Base-by-base conservation (phyloP, 2,888 invertebrate genomes). In the Ligdia adustata region DNA sequence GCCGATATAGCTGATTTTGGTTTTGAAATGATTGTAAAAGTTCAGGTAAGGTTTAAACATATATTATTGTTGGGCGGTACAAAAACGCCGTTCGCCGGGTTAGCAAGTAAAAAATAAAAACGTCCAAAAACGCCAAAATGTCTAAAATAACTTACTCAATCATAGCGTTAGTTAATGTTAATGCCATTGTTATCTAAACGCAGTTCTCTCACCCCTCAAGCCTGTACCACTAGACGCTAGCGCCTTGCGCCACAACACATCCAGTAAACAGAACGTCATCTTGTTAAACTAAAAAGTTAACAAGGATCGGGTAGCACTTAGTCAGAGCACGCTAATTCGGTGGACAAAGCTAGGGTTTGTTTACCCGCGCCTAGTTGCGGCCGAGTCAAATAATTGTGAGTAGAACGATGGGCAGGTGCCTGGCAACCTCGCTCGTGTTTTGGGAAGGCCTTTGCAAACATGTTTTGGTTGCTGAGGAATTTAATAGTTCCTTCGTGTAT, bases 211-310 rank as follows among this genome's bases (percentile, higher is more conserved):
- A 20, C n/a, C 0, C 5, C 24, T 35, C 22, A 27, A 11, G 5
- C 4, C 4, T 7, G 12, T 14, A 13, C 12, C 13, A 18, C 47
- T 18, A 75, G 68, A 67, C 76, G 74, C 76, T 77, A 72, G 72
- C 77, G 72, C 64, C 80, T 80, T 77, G 72, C 75, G 76, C 78
- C 75, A 79, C 62, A 75, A 69, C 66, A 59, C 57, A 59, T 52
- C 63, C 52, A 64, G 78, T 67, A 82, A 82, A 81, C 77, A 83
- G 57, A 64, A 74, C 66, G 75, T 78, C 77, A 72, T 66, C 85
- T 84, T 86, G 88, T 89, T 89, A 89, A 84, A 81, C 82, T 79
- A 79, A 85, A 74, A 75, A 73, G 80, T 89, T 89, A 89, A 88
- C 87, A 82, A 90, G 88, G 83, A 86, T 87, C 86, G 82, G 66